These are phyloP conservation scores for Phyllotis vaccarum DNA, from an alignment of 2,797 vertebrate species.

Conservation along the genomic window DNA sequence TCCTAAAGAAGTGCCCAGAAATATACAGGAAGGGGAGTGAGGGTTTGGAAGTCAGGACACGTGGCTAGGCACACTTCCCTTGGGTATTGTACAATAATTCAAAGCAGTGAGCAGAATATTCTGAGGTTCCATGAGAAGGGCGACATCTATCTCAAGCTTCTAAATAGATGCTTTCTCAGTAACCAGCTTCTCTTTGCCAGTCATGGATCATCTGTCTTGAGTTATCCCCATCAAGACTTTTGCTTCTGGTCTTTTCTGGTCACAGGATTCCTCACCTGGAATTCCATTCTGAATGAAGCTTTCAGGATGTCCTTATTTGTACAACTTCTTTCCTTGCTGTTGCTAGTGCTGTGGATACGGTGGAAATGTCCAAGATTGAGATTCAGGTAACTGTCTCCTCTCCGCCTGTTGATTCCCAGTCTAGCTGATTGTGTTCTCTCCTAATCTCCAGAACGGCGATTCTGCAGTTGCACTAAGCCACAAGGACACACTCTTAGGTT, in stretches of 20 bases:
- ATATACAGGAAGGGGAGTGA: background rate
- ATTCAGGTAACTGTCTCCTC: constrained; percentile 76
- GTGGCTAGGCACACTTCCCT: background rate
- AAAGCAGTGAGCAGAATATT: constrained; percentile 12
- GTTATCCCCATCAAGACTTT: constrained; percentile 20
- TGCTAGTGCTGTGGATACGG: constrained; percentile 75
- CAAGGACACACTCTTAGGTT: background rate
- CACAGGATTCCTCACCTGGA: constrained; percentile 74
- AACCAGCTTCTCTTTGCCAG: background rate
- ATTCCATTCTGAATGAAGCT: constrained; percentile 70
- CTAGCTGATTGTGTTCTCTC: background rate
- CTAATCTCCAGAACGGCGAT: background rate
- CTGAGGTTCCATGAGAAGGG: constrained; percentile 9
- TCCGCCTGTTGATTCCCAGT: background rate
- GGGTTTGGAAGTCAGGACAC: background rate
- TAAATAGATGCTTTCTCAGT: background rate
- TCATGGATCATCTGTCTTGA: background rate
- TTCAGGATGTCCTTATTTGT: constrained; percentile 63
- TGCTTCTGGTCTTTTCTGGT: constrained; percentile 73
- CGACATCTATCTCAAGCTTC: background rate
- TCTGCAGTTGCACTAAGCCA: background rate
- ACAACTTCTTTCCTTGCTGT: constrained; percentile 71
- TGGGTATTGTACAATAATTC: background rate
- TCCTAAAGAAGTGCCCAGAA: constrained; percentile 31
- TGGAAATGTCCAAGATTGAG: constrained; percentile 72